Base-by-base conservation (phyloP, 1,140 invertebrate species). In the Lordiphosa mommai region DNA sequence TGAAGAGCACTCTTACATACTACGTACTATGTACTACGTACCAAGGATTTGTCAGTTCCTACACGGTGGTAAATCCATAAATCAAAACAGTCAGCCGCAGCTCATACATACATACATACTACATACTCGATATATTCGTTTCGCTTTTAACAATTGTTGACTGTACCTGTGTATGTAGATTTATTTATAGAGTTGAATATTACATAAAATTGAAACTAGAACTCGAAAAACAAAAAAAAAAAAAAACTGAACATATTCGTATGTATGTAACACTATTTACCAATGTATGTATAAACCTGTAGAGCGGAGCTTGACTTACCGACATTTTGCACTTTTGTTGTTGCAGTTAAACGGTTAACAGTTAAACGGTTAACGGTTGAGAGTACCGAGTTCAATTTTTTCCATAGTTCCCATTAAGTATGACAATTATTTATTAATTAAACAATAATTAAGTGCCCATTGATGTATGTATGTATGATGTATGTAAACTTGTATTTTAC, bases 291-390 rank as follows among this genome's bases (percentile, higher is more conserved):
- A 51, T 29, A 32, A 60, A 27, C 13, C 7, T n/a, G 10, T 14
- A 41, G 33, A 52, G 47, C 53, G 50, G 34, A 59, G 61, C 56
- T 76, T 76, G 49, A 61, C 37, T 63, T 67, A 50, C 16, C 44
- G 14, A 57, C 23, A 60, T 37, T 69, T 57, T 76, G 56, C 66
- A 76, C 66, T 57, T 76, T 76, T 58, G 56, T 66, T 64, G 58
- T 67, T 73, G 69, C 56, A 60, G 41, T 72, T 57, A 51, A 57
- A 53, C 38, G 34, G 63, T 43, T 43, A 43, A 43, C 61, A 29
- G 70, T 73, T 76, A 46, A 46, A 27, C 38, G 34, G 63, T 43
- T 43, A 43, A 43, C 61, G 32, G 70, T 73, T 76, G 46, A 53
- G 38, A 51, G 23, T 69, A 64, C 52, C 60, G 44, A 56, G 60